Evolutionary conservation across 1,140 invertebrate species (phyloP).

Genomic region (Tetramorium simillimum): DNA sequence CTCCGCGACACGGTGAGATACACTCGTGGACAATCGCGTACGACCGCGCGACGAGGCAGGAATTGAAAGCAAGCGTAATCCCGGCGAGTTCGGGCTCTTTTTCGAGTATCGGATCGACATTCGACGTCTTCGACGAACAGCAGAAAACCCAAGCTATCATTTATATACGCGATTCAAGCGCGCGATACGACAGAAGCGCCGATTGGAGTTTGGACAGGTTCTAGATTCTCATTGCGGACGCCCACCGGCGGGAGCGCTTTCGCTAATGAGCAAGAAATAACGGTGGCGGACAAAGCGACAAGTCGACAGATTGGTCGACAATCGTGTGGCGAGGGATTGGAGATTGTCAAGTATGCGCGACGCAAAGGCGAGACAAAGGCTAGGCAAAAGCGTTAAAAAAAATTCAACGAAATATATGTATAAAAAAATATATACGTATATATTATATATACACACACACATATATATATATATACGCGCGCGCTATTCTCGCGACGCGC

Average conservation of each 20-base stretch:
- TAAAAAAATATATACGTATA: background rate
- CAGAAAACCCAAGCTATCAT: too few species aligned
- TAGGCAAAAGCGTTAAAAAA: background rate
- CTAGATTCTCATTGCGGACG: background rate
- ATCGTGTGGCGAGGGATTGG: background rate
- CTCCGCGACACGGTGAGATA: too few species aligned
- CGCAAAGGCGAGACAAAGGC: background rate
- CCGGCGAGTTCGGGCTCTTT: too few species aligned
- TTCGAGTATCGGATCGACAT: too few species aligned
- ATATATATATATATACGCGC: too few species aligned
- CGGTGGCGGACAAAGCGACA: slow-evolving; percentile 6
- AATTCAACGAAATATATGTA: too few species aligned
- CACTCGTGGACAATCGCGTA: too few species aligned
- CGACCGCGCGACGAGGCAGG: too few species aligned
- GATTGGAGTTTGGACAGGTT: background rate
- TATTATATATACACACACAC: background rate
- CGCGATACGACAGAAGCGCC: background rate
- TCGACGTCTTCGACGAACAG: too few species aligned
- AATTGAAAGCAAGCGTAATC: too few species aligned
- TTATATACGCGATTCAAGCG: background rate
- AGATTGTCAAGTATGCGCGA: background rate
- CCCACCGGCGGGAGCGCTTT: background rate
- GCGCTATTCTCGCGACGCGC: background rate
- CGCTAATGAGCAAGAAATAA: slow-evolving; percentile 42
- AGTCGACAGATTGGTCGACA: slow-evolving; percentile 11